These are phyloP conservation scores for Geotrypetes seraphini DNA, from an alignment of 2,797 vertebrate genomes.

Conservation along the genomic window DNA sequence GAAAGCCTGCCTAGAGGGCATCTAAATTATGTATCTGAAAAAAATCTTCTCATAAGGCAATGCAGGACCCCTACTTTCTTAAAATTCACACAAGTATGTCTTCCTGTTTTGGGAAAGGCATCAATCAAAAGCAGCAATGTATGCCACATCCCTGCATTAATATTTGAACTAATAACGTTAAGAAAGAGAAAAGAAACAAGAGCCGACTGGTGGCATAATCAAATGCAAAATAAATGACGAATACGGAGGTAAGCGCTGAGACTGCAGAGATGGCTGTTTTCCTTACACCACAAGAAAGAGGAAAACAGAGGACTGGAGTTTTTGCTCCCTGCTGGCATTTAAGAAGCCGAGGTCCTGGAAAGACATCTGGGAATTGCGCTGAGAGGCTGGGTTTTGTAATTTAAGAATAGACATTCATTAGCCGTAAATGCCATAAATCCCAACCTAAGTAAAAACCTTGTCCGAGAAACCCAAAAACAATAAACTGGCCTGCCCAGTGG, in stretches of 20 bases:
- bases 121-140: constrained; percentile 95
- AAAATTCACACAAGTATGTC: constrained; percentile 93
- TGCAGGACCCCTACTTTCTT: constrained; percentile 90
- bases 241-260: constrained; percentile 82
- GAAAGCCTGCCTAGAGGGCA: constrained; percentile 99
- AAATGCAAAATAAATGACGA: constrained; percentile 99
- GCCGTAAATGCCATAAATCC: constrained; percentile 93
- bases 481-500: constrained; percentile 79
- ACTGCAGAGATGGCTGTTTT: constrained; percentile 76
- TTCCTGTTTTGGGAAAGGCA: constrained; percentile 95
- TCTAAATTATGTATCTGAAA: constrained; percentile 99
- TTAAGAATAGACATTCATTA: constrained; percentile 93
- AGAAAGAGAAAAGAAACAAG: constrained; percentile 85
- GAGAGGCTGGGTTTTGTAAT: constrained; percentile 78
- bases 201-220: constrained; percentile 89
- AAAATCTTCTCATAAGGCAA: constrained; percentile 93
- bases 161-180: constrained; percentile 99
- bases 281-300: constrained; percentile 84
- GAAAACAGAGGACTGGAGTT: constrained; percentile 81
- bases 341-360: constrained; percentile 77
- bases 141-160: constrained; percentile 95
- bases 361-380: constrained; percentile 80
- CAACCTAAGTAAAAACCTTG: constrained; percentile 92
- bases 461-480: constrained; percentile 96
- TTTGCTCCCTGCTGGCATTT: constrained; percentile 80